Base-by-base conservation (phyloP, 2,113 vertebrate genomes). In the Centropristis striata region DNA sequence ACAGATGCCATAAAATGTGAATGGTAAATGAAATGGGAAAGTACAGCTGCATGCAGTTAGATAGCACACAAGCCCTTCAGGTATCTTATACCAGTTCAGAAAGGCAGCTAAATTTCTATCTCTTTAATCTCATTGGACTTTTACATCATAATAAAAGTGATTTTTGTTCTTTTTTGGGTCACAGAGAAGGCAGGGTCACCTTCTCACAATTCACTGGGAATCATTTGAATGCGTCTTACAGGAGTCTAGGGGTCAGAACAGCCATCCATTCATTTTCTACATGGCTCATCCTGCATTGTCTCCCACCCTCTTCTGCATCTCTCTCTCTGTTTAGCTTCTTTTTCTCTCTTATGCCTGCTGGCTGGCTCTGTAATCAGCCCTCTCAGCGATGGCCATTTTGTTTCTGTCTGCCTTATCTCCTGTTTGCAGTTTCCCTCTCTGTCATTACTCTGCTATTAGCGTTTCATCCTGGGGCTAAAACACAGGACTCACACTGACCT, bases 401-500 rank as follows among this genome's bases (percentile, higher is more conserved):
- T 87, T 84, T 85, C 75, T 58, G 58, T 74, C 70, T 53, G 58
- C 77, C 86, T 93, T 92, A 90, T 92, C 88, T 85, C 67, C 63
- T 61, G 61, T 68, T 83, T 83, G 81, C 92, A 88, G 88, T 91
- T 91, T 90, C 81, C 83, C 60, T 66, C 87, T 85, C 83, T 93
- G 89, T 93, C 89, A 91, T 93, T 91, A 92, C 69, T 84, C 67
- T 76, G 81, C 80, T 80, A 82, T 93, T 91, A 90, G 87, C 80
- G 58, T 77, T 81, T 80, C 66, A 75, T 91, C 88, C 90, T 66
- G 78, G 39, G 75, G 84, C 84, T 85, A 71, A 88, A 90, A 88
- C 87, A 87, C 74, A 81, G 75, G 78, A 77, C 79, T 74, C 72
- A 60, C 59, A 57, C 85, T 92, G 85, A 92, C 88, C 90, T 84